A percentile compares a stretch with the other conserved stretches of the same genome.
phyloP scores from a whole-genome alignment of 2,113 vertebrate species.

The Stercorarius parasiticus region DNA sequence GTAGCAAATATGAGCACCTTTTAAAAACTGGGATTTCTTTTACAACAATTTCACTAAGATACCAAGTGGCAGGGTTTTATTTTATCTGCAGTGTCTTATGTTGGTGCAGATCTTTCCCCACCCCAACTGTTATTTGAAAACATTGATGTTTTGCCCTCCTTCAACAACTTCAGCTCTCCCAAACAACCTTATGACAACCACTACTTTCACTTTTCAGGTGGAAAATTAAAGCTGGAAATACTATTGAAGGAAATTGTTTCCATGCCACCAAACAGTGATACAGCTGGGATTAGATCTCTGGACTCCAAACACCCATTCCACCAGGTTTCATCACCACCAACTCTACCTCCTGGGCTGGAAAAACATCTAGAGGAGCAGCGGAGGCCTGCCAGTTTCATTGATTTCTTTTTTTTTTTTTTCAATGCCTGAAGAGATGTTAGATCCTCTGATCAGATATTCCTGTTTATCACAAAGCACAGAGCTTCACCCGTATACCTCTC shows the following conservation, averaged over 20 bases:
- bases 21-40: background rate
- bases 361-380: background rate
- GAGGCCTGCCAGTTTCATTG: background rate
- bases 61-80: background rate
- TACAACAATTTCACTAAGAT: background rate
- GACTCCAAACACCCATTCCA: background rate
- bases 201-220: background rate
- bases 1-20: background rate
- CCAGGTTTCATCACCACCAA: background rate
- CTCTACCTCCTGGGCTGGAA: background rate
- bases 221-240: slow-evolving; percentile 20
- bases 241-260: background rate
- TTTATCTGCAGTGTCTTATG: background rate
- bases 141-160: fast-evolving
- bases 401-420: background rate
- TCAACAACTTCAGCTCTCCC: background rate
- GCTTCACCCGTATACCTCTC: background rate
- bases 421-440: background rate
- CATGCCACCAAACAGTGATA: background rate
- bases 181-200: background rate
- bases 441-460: background rate
- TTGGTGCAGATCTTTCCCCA: background rate
- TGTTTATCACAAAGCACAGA: background rate
- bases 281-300: background rate
- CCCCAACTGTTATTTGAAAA: background rate